phyloP scores from a whole-genome alignment of 2,888 invertebrate species.

The Leptinotarsa rubiginosa region DNA sequence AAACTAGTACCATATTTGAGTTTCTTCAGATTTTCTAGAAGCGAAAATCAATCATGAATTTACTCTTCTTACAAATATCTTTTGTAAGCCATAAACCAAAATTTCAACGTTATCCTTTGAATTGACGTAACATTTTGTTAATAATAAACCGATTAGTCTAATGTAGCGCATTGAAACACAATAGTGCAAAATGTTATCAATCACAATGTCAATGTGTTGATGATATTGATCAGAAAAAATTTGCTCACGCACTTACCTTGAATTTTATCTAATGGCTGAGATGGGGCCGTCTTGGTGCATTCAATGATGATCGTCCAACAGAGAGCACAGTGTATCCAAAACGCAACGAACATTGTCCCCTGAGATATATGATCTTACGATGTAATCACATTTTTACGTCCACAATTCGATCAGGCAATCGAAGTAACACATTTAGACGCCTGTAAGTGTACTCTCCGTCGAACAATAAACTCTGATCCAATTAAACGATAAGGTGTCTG shows the following conservation, averaged over 20 bases:
- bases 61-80: no score
- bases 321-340: constrained; percentile 36
- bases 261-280: constrained; percentile 32
- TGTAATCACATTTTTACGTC: constrained; percentile 33
- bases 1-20: no score
- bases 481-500: constrained; percentile 20
- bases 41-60: no score
- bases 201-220: no score
- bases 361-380: constrained; percentile 4
- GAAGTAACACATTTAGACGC: constrained; percentile 24
- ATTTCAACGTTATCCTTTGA: no score
- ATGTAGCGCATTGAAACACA: no score
- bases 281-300: constrained; percentile 32
- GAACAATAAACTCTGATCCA: constrained; percentile 30
- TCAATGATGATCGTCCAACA: constrained; percentile 36
- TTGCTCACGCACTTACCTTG: constrained; percentile 28
- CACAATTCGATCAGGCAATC: constrained; percentile 23
- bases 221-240: no score
- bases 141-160: no score
- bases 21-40: no score
- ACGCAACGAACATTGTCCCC: constrained; percentile 28
- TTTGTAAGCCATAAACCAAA: no score
- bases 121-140: no score
- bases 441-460: constrained; percentile 12
- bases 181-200: no score